Evolutionary conservation across 2,113 vertebrate genomes (phyloP), one percentile per base, ranked within the genome.

Genomic region (Seriola dumerili): DNA sequence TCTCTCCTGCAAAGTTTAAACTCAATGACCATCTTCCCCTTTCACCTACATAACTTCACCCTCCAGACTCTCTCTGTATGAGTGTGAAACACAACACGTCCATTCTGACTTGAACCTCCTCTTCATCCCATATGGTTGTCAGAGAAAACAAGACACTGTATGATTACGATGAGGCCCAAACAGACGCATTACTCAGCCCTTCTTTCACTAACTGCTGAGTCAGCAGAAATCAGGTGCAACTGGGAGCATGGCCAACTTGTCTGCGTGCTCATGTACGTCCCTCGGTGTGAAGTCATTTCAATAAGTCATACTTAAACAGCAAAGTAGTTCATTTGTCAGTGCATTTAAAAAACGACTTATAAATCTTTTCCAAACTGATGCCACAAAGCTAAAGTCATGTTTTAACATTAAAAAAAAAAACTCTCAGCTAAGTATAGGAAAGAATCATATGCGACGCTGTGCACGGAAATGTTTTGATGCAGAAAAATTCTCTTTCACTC

Each of bases 1-100:
- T 25, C 59, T 38, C 38, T 79, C 63, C 44, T 77, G 81, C 78
- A 77, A 40, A 61, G 48, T 81, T 69, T 64, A 38, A 58, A 72
- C 65, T 72, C 42, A 42, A 23, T 16, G 79, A 14, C 38, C 67
- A 44, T 71, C 16, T 29, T 83, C 23, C 61, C 81, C 76, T 80
- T 84, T 83, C 62, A 76, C 69, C 65, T 6, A 70, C 4, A 80
- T 44, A 58, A 21, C 61, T 36, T 69, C 58, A 40, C 1, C 48
- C 10, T 54, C 6, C 42, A 58, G 4, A 44, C 40, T 79, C 42
- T 64, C n/a, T 65, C 44, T 25, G 12, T 13, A 16, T 13, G n/a
- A 32, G 29, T 36, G 29, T 44, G 16, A 36, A 11, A 54, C 13
- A 29, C 38, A 44, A 70, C 40, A 54, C 54, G 32, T 74, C 42